Conservation (phyloP, 2,888 invertebrate species). For the Calameuta filiformis region DNA sequence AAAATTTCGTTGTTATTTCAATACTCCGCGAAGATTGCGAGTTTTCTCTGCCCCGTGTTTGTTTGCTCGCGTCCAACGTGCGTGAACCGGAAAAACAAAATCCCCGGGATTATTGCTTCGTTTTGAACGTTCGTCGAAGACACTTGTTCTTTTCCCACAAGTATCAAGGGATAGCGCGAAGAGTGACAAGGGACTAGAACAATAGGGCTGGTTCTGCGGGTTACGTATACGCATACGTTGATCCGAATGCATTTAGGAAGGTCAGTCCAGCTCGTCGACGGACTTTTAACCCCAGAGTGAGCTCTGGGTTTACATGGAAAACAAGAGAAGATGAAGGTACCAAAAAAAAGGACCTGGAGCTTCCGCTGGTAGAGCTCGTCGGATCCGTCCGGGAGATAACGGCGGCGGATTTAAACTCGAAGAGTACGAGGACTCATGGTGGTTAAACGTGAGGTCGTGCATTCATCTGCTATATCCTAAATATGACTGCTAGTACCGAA, state of each 20-base stretch:
- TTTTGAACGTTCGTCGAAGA: conserved; percentile 15
- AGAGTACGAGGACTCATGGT: not conserved
- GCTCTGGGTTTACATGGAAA: conserved; percentile 21
- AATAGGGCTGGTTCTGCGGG: conserved; percentile 40
- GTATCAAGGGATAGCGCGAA: conserved; percentile 34
- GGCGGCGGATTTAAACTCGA: not conserved
- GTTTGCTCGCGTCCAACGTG: not conserved
- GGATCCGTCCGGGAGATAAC: not conserved
- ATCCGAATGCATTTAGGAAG: conserved; percentile 36
- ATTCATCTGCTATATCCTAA: not conserved
- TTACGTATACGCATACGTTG: conserved; percentile 26
- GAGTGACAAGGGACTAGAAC: conserved; percentile 52
- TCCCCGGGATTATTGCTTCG: not conserved
- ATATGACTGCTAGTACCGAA: not conserved
- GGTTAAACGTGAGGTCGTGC: not conserved
- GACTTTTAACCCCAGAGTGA: conserved; percentile 18
- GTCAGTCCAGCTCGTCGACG: conserved; percentile 22
- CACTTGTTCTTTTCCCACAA: conserved; percentile 23
- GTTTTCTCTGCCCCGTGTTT: not conserved
- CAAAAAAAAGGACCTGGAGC: conserved; percentile 13
- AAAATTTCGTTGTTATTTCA: not conserved
- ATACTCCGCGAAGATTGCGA: not conserved
- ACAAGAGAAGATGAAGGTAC: conserved; percentile 7
- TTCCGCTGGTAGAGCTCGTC: not conserved
- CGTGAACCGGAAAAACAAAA: not conserved